Evolutionary conservation across 35 echinoderm and acorn worm genomes (phyloP).

Genomic region (Patiria miniata): DNA sequence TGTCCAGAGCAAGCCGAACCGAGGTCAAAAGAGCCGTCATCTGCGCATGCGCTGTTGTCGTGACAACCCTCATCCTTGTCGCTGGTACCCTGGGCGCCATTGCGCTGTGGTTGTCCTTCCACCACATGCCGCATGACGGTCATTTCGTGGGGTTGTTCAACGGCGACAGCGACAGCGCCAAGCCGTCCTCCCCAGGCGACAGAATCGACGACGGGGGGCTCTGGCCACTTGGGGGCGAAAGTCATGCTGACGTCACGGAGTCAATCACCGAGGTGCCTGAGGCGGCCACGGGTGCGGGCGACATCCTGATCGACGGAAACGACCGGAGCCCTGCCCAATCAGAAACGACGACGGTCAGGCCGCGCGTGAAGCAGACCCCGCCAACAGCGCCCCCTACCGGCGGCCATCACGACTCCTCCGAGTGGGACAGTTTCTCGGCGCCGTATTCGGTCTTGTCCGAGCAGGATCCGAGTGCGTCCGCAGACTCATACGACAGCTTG

Average conservation of each 20-base stretch:
- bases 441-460: background rate
- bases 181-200: background rate
- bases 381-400: background rate
- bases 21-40: slow-evolving; percentile 11
- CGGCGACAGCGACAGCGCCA: background rate
- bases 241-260: background rate
- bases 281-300: background rate
- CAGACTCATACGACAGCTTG: too few relatives aligned
- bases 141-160: background rate
- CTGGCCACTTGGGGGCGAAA: background rate
- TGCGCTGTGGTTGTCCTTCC: slow-evolving; percentile 14
- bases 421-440: slow-evolving; percentile 1
- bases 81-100: slow-evolving; percentile 15
- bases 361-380: background rate
- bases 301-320: background rate
- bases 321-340: background rate
- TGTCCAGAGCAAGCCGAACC: background rate
- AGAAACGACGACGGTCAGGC: background rate
- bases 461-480: too few relatives aligned
- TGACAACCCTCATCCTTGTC: slow-evolving; percentile 18
- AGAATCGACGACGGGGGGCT: background rate
- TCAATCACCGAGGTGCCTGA: background rate
- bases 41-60: slow-evolving; percentile 1
- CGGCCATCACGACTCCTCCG: background rate
- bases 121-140: background rate